Base-by-base conservation (phyloP, 2,113 vertebrate genomes). In the Trogon surrucura region DNA sequence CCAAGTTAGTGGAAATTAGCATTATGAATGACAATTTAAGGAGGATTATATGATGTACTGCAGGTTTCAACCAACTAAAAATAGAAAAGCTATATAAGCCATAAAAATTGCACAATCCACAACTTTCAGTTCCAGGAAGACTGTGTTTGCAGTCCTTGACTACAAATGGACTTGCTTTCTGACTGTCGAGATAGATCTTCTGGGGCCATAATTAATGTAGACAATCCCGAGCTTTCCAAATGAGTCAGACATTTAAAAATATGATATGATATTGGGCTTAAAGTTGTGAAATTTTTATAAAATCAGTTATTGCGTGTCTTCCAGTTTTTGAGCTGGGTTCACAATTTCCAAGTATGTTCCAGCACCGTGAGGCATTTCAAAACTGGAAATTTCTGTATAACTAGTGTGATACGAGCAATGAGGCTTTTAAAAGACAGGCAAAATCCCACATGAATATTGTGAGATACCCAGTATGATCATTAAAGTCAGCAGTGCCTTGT, bases 101-200 rank as follows among this genome's bases (percentile, higher is more conserved):
- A 85, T 78, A 77, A 94, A 93, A 94, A 90, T 95, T 96, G 95
- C 95, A 95, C 89, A 91, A 80, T 66, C 67, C 56, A 58, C 58
- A 85, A 62, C 60, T 85, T 96, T 66, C 81, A 73, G 67, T 97
- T 94, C 89, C 94, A 95, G 85, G 74, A 96, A 94, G 74, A 88
- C 1, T 73, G 50, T 47, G 64, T 73, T 82, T 88, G 74, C 89
- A 91, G 8, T 93, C 47, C 71, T 89, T 91, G 89, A 89, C 91
- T 96, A 83, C 85, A 96, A 93, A 93, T 85, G 62, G 85, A 90
- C 20, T 25, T 96, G 71, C 67, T 93, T 80, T 96, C 57, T 88
- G 30, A 81, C 66, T 91, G 54, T 17, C 62, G 53, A 78, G 74
- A 78, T 22, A 80, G 89, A 85, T 58, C 81, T 80, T 91, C 85